A percentile compares a stretch with the other conserved stretches of the same genome.
Evolutionary conservation across 2,888 invertebrate species (phyloP).

Genomic region (Stegana nigrithorax): DNA sequence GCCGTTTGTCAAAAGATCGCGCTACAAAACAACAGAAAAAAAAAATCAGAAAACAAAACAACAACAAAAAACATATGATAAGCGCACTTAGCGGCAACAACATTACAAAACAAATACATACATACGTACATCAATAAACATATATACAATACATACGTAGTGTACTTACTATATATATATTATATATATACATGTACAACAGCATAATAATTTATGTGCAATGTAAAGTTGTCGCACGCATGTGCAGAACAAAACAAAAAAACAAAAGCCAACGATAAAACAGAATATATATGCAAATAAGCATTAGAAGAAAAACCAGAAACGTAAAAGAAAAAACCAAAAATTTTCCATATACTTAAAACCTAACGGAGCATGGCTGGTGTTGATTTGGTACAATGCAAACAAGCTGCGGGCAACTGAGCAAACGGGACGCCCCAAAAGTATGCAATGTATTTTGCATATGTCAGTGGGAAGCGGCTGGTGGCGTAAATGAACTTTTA

Average conservation of each 20-base stretch:
- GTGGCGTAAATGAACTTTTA: no score
- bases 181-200: background rate
- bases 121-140: constrained; percentile 13
- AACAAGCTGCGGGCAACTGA: no score
- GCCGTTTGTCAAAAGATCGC: constrained; percentile 36
- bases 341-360: no score
- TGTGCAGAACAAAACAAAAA: background rate
- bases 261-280: background rate
- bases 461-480: no score
- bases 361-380: no score
- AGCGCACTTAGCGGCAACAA: no score
- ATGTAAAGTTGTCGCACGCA: no score
- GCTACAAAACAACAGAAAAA: background rate
- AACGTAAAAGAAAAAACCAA: no score
- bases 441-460: no score
- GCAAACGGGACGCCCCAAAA: no score
- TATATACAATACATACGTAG: constrained; percentile 17
- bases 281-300: constrained; percentile 8
- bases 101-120: background rate
- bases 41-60: background rate
- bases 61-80: background rate
- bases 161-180: constrained; percentile 20
- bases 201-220: background rate
- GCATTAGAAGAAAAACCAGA: no score
- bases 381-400: no score